Evolutionary conservation across 2,113 vertebrate genomes (phyloP).

Genomic region (Falcunculus frontatus): DNA sequence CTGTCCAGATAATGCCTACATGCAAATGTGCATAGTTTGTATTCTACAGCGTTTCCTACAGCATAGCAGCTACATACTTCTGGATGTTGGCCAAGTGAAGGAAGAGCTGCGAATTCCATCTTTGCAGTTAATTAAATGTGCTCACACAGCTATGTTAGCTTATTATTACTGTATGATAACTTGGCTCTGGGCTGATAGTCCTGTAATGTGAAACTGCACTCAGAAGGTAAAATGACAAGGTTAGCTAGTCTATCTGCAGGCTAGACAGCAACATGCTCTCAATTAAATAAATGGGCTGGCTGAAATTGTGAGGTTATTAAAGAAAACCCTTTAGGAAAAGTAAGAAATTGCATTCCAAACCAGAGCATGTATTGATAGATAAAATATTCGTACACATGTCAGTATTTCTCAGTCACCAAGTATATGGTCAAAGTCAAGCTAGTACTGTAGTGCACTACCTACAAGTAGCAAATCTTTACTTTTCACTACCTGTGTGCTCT

Average conservation of each 20-base stretch:
- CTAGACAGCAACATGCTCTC: neutral
- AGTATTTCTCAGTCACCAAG: neutral
- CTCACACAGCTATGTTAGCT: conserved; percentile 33
- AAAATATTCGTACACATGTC: neutral
- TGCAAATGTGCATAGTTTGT: neutral
- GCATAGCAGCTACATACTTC: neutral
- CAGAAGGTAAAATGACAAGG: conserved; percentile 43
- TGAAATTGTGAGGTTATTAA: conserved; percentile 10
- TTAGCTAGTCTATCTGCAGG: conserved; percentile 18
- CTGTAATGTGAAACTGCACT: conserved; percentile 6
- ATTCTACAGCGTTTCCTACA: neutral
- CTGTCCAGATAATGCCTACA: neutral
- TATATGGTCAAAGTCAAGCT: neutral
- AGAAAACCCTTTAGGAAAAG: neutral
- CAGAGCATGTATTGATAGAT: neutral
- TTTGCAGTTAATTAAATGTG: conserved; percentile 63
- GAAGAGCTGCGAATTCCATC: neutral
- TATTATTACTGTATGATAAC: conserved; percentile 58
- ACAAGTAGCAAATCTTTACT: neutral
- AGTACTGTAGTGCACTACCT: neutral
- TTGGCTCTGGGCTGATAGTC: conserved; percentile 40
- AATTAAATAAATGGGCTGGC: conserved; percentile 15
- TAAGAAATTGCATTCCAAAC: neutral
- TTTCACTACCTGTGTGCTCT: neutral
- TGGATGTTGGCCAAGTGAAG: conserved; percentile 6